Evolutionary conservation across 2,113 vertebrate species (phyloP), one percentile per base, ranked within the genome.

Genomic region (Myiagra hebetior): DNA sequence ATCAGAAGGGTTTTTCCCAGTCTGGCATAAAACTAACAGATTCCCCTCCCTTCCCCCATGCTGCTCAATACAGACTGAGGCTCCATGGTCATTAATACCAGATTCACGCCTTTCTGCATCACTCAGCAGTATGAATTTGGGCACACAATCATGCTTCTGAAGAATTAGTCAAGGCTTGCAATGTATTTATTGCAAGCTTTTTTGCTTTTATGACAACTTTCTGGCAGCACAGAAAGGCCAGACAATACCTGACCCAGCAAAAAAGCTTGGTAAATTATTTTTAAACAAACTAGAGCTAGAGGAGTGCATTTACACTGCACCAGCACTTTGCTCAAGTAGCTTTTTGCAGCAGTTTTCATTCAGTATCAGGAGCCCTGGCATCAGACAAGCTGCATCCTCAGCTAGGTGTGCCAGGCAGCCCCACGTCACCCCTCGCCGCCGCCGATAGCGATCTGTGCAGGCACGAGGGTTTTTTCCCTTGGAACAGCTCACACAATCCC

Each of bases 11-110:
- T 24, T 80, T 97, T 89, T 65, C 81, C 65, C 87, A 86, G 42
- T 77, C 65, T 89, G 69, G 88, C 65, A 89, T 18, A 89, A 91
- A 94, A 92, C 68, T 81, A 83, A 90, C 70, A 91, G 35, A 74
- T 60, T 84, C 79, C 39, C 8, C 63, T 89, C 70, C 50, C 47
- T 88, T 86, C 75, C 60, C 88, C 64, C 95, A 72, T 91, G 80
- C 88, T 83, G 91, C 59, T 95, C 73, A 82, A 68, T 72, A 92
- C 73, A 78, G 83, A 92, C 76, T 41, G 44, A 74, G 76, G 60
- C 85, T 93, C 91, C 76, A n/a, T 37, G 89, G 89, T 95, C 96
- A 96, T 95, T 96, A 93, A 91, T 81, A 95, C 89, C 86, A 95
- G 93, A 94, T 85, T 78, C 73, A 68, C 47, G 73, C 65, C 56